A percentile compares a stretch with the other conserved stretches of the same genome.
Evolutionary conservation across 2,113 vertebrate species (phyloP).

Genomic region (Zosterops borbonicus): DNA sequence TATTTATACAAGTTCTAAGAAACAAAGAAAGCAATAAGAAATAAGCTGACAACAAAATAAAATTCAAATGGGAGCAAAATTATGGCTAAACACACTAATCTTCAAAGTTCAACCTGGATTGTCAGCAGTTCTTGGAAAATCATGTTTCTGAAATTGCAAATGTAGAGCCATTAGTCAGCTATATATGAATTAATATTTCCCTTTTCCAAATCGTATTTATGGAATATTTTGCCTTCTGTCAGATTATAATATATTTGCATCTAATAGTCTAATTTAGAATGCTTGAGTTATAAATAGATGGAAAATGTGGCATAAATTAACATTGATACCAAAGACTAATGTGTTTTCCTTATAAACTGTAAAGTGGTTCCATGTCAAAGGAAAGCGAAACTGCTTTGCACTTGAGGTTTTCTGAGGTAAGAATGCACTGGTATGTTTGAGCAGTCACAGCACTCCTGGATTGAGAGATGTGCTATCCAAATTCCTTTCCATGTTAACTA

Average conservation of each 20-base stretch:
- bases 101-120: constrained; percentile 16
- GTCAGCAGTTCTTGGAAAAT: constrained; percentile 29
- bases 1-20: constrained; percentile 36
- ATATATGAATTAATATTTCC: not conserved
- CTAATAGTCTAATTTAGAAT: constrained; percentile 38
- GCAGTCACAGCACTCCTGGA: not conserved
- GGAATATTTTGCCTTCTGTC: constrained; percentile 36
- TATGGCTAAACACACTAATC: constrained; percentile 20
- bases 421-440: not conserved
- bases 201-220: constrained; percentile 39
- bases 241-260: constrained; percentile 43
- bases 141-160: not conserved
- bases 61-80: constrained; percentile 16
- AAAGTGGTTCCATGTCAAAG: constrained; percentile 6
- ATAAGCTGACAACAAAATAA: not conserved
- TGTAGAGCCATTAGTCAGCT: constrained; percentile 6
- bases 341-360: not conserved
- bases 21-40: not conserved
- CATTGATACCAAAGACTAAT: not conserved
- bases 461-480: not conserved
- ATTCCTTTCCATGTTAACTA: constrained; percentile 53
- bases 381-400: not conserved
- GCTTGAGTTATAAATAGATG: constrained; percentile 46
- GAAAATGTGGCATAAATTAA: constrained; percentile 17
- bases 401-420: constrained; percentile 63